These are phyloP conservation scores for Prosopocoilus inquinatus DNA, from an alignment of 2,888 invertebrate genomes.

Conservation along the genomic window DNA sequence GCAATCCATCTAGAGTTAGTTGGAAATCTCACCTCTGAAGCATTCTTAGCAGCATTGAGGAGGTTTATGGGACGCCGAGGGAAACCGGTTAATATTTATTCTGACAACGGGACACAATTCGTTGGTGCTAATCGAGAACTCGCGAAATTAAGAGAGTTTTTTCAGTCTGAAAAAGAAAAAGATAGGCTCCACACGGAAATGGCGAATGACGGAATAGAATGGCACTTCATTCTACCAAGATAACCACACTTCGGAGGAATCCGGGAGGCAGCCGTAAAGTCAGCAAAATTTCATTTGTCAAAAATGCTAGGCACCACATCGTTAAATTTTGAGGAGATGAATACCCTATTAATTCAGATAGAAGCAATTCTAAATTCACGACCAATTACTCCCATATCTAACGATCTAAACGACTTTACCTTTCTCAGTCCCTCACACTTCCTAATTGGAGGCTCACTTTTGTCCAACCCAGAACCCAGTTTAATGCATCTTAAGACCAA, in stretches of 20 bases:
- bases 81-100: constrained; percentile 27
- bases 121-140: constrained; percentile 35
- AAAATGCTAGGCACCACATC: constrained; percentile 21
- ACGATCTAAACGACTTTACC: constrained; percentile 26
- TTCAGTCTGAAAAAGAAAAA: neutral
- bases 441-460: constrained; percentile 26
- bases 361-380: constrained; percentile 35
- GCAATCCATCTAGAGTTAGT: constrained; percentile 41
- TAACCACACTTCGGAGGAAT: constrained; percentile 33
- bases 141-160: neutral
- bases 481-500: constrained; percentile 11
- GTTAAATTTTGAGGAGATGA: constrained; percentile 34
- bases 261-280: constrained; percentile 32
- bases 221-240: constrained; percentile 15
- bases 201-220: neutral
- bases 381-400: constrained; percentile 28
- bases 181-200: neutral
- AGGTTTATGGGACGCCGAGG: constrained; percentile 38
- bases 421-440: constrained; percentile 27
- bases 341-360: constrained; percentile 32
- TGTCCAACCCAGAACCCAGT: constrained; percentile 23
- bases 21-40: constrained; percentile 32
- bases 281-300: constrained; percentile 31
- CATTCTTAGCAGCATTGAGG: constrained; percentile 35
- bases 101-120: constrained; percentile 40